Base-by-base conservation (phyloP, 2,797 vertebrate species). In the Rhinichthys osculus region DNA sequence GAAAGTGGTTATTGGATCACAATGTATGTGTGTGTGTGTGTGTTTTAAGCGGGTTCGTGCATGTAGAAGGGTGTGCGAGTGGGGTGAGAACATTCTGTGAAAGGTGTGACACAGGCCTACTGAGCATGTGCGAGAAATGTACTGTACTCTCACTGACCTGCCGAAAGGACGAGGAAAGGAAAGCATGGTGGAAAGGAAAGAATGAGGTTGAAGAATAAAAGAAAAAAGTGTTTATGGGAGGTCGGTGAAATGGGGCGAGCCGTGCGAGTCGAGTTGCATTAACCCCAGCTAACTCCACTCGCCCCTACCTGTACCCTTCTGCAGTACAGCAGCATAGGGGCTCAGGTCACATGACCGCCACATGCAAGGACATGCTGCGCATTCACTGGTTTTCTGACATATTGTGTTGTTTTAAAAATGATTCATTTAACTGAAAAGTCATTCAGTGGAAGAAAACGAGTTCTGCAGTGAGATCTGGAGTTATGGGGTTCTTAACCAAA, bases 31-130 rank as follows among this genome's bases (percentile, higher is more conserved):
- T 50, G 35, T 83, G 5, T 84, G 57, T 67, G 64, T 50, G 44
- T 78, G 72, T 62, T 67, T 71, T 62, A 62, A 83, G 83, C 87
- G 8, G 42, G 87, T 67, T 66, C 30, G 81, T 13, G 23, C 87
- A 35, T 77, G 88, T 77, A 30, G 4, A 79, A 72, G 71, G 82
- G 87, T 62, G 64, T 66, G 78, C 35, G 13, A 72, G 74, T 62
- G 66, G 10, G 33, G 19, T 42, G 4, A 78, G 71, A 82, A 86
- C 59, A 59, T 72, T 83, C 10, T 77, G 82, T 69, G 33, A 81
- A 86, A 87, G 87, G 85, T 87, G 85, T 88, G 85, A 79, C 77
- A 27, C 14, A 5, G 50, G 83, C 38, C 21, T 66, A 81, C 21
- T 35, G 79, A 81, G 76, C 35, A 81, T 77, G 74, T 74, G 67